Evolutionary conservation across 2,113 vertebrate species (phyloP).

Genomic region (Tiliqua scincoides): DNA sequence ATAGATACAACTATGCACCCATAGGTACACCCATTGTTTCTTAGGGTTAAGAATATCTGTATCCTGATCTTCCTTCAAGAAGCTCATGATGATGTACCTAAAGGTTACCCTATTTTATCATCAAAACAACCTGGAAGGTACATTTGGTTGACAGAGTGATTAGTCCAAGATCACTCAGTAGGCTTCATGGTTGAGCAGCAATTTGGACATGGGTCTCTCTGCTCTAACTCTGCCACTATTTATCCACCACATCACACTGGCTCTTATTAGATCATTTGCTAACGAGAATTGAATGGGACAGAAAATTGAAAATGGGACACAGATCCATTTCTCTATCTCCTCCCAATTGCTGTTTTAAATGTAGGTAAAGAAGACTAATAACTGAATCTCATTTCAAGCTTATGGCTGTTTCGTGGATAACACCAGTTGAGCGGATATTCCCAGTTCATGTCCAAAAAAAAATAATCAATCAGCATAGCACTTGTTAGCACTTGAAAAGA

Average conservation of each 20-base stretch:
- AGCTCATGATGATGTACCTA: neutral
- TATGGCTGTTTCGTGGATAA: neutral
- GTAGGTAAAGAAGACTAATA: neutral
- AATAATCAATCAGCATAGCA: neutral
- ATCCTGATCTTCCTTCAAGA: neutral
- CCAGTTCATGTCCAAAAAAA: neutral
- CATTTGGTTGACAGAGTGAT: neutral
- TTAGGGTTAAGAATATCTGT: neutral
- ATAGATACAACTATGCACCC: neutral
- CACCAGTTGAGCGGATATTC: neutral
- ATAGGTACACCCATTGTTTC: neutral
- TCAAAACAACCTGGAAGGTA: neutral
- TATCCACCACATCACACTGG: neutral
- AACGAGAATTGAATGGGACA: neutral
- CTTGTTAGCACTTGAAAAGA: neutral
- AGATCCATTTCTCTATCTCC: neutral
- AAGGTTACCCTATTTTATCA: neutral
- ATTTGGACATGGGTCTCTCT: neutral
- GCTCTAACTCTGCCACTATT: neutral
- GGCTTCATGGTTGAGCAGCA: neutral
- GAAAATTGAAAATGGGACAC: neutral
- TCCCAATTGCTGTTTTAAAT: neutral
- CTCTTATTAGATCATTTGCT: neutral
- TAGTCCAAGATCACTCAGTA: neutral
- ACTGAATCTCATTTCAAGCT: neutral